A percentile compares a stretch with the other conserved stretches of the same genome.
Conservation (phyloP, 2,888 invertebrate species). For the Catotricha subobsoleta region DNA sequence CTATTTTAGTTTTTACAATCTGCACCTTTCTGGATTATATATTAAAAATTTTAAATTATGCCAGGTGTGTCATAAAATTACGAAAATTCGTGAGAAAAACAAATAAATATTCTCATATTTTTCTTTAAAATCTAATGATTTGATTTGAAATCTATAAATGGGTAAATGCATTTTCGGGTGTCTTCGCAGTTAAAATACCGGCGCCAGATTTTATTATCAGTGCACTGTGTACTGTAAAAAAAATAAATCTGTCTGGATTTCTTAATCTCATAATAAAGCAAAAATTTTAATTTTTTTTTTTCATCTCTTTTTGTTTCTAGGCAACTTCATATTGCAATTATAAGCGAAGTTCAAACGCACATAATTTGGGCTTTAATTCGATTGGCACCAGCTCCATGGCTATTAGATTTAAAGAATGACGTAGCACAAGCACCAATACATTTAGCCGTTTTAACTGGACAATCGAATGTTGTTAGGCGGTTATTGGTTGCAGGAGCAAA, state of each 20-base stretch:
- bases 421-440: conserved; percentile 69
- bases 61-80: too few relatives aligned
- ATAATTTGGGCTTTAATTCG: conserved; percentile 56
- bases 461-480: conserved; percentile 54
- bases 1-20: too few relatives aligned
- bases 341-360: conserved; percentile 43
- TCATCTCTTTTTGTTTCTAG: conserved; percentile 31
- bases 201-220: too few relatives aligned
- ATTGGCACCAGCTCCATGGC: conserved; percentile 55
- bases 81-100: too few relatives aligned
- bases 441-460: conserved; percentile 61
- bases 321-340: conserved; percentile 69
- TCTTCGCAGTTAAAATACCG: too few relatives aligned
- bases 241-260: background rate
- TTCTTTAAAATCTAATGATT: too few relatives aligned
- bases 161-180: too few relatives aligned
- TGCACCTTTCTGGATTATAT: too few relatives aligned
- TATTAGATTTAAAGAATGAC: conserved; percentile 66
- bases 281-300: background rate
- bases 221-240: background rate
- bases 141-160: too few relatives aligned
- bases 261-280: background rate
- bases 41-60: too few relatives aligned
- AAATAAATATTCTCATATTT: too few relatives aligned
- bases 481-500: conserved; percentile 64